Conservation (phyloP, 2,888 invertebrate species). For the Dastarcus helophoroides region DNA sequence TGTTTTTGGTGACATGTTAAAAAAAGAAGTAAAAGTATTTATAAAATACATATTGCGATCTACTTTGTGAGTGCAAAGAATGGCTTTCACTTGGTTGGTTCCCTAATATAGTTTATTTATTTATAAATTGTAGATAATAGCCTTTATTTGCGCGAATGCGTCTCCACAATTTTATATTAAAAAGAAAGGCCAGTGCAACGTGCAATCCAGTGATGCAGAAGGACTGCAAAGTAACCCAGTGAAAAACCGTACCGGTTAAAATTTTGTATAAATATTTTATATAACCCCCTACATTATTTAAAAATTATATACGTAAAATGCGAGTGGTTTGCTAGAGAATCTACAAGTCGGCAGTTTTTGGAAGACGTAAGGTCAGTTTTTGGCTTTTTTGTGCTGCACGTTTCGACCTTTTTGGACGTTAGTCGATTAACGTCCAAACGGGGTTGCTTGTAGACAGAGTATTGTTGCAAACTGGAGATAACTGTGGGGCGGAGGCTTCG, state of each 20-base stretch:
- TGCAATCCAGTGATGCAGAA: slow-evolving; percentile 31
- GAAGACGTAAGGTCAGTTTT: too few relatives aligned
- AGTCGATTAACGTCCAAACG: too few relatives aligned
- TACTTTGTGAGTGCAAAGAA: slow-evolving; percentile 7
- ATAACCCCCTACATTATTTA: slow-evolving; percentile 10
- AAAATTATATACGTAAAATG: too few relatives aligned
- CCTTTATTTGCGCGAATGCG: slow-evolving; percentile 22
- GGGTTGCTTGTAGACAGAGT: too few relatives aligned
- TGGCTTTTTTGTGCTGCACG: too few relatives aligned
- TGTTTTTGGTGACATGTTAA: too few relatives aligned
- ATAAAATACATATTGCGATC: slow-evolving; percentile 14
- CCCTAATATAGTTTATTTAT: slow-evolving; percentile 37
- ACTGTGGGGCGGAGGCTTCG: too few relatives aligned
- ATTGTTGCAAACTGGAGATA: too few relatives aligned
- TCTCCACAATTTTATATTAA: slow-evolving; percentile 18
- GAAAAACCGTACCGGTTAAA: slow-evolving; percentile 23
- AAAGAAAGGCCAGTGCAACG: slow-evolving; percentile 38
- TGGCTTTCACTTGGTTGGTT: slow-evolving; percentile 9
- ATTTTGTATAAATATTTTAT: slow-evolving; percentile 26
- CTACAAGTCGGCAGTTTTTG: too few relatives aligned
- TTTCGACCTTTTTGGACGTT: too few relatives aligned
- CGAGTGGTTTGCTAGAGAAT: too few relatives aligned
- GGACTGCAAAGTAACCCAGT: slow-evolving; percentile 22
- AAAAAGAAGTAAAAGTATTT: too few relatives aligned
- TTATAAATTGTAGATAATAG: slow-evolving; percentile 39